Evolutionary conservation across 2,113 vertebrate genomes (phyloP).

Genomic region (Microtus oregoni): DNA sequence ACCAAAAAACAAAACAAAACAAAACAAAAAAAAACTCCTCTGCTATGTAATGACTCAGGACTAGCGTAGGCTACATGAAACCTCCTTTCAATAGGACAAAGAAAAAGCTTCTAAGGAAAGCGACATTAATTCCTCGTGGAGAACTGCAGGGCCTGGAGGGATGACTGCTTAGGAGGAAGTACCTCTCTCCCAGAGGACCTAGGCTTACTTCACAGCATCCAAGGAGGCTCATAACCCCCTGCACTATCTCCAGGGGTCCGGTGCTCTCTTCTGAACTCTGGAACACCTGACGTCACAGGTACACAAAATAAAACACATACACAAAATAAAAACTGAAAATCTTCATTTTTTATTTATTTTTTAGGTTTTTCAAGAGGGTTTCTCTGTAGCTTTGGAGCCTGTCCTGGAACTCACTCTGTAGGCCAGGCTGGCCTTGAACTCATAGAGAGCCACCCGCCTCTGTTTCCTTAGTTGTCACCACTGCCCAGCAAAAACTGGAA

Average conservation of each 20-base stretch:
- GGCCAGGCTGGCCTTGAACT: no score
- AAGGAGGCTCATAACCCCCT: background rate
- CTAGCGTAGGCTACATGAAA: background rate
- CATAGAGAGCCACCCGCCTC: no score
- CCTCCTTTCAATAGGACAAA: background rate
- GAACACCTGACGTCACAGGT: background rate
- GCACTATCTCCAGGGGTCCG: background rate
- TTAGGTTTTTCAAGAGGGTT: no score
- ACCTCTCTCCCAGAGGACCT: background rate
- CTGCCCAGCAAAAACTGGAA: no score
- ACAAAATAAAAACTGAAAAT: background rate
- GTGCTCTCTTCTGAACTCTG: background rate
- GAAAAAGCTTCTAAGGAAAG: slow-evolving; percentile 23
- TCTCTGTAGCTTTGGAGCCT: no score
- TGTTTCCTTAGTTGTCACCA: no score
- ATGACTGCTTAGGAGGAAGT: background rate
- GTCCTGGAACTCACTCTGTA: no score
- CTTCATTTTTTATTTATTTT: no score
- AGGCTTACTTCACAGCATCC: background rate
- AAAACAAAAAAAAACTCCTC: no score
- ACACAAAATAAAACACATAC: background rate
- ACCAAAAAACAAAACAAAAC: no score
- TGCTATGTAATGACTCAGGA: background rate
- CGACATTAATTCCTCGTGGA: background rate
- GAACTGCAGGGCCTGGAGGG: background rate